phyloP scores from a whole-genome alignment of 2,113 vertebrate species.

The Chloropsis hardwickii region DNA sequence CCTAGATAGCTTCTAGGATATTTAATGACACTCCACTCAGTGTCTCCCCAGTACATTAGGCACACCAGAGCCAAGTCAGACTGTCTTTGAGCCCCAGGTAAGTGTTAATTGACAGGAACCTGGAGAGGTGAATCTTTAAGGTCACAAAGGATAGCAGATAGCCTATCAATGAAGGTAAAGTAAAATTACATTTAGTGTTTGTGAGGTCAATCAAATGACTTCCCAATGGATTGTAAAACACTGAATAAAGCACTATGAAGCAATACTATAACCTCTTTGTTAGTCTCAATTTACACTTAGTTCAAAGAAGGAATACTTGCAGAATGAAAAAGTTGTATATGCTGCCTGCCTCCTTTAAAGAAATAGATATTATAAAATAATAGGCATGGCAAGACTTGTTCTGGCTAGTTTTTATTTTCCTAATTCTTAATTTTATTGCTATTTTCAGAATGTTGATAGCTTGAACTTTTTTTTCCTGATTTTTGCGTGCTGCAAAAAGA shows the following conservation, averaged over 20 bases:
- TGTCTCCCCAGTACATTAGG: slow-evolving; percentile 22
- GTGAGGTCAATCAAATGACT: not conserved
- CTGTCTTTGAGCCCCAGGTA: not conserved
- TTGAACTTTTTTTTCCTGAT: not conserved
- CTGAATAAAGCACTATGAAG: not conserved
- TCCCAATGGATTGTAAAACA: not conserved
- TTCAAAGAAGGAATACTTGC: not conserved
- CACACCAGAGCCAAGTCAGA: slow-evolving; percentile 17
- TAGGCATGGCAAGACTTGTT: not conserved
- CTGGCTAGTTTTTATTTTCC: not conserved
- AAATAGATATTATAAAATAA: not conserved
- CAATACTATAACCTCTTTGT: not conserved
- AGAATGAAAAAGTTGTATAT: not conserved
- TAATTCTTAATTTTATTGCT: not conserved
- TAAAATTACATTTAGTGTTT: slow-evolving; percentile 21
- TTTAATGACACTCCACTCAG: slow-evolving; percentile 28
- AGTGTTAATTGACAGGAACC: slow-evolving; percentile 16
- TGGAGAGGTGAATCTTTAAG: not conserved
- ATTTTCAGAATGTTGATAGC: not conserved
- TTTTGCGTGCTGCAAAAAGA: not conserved
- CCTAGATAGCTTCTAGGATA: not conserved
- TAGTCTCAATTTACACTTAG: not conserved
- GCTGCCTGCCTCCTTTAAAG: not conserved
- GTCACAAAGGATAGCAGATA: not conserved
- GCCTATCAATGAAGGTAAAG: not conserved